A percentile compares a stretch with the other conserved stretches of the same genome.
These are phyloP conservation scores for Prostheceraeus crozeri DNA, from an alignment of 2,888 invertebrate genomes.

Conservation along the genomic window DNA sequence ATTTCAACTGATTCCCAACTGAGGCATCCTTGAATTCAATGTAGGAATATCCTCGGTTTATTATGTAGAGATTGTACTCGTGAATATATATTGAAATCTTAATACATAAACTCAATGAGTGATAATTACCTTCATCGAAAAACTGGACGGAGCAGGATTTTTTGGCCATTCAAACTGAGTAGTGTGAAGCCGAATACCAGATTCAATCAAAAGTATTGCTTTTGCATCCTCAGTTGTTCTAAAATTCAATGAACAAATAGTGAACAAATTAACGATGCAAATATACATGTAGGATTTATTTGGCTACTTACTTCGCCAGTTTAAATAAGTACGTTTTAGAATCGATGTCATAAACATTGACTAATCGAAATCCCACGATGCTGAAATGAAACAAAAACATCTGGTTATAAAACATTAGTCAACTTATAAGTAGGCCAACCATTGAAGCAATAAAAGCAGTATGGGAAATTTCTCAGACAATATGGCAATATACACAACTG, in stretches of 20 bases:
- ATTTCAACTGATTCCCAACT: no score
- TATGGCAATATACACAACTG: no score
- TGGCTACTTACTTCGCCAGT: constrained; percentile 57
- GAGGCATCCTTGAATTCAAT: no score
- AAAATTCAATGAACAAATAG: not conserved
- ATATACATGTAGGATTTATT: not conserved
- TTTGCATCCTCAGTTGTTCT: constrained; percentile 61
- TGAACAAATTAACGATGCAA: not conserved
- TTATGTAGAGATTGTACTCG: no score
- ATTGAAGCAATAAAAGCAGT: no score
- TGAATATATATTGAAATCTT: not conserved
- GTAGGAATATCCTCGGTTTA: no score
- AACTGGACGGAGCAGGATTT: constrained; percentile 84
- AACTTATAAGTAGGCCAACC: no score
- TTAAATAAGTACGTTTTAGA: constrained; percentile 85
- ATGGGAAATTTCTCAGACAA: no score
- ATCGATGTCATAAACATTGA: constrained; percentile 94
- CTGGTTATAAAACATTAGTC: no score
- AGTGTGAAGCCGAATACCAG: constrained; percentile 82
- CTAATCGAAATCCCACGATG: constrained; percentile 79
- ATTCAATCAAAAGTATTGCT: constrained; percentile 78
- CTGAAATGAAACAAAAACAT: constrained; percentile 40
- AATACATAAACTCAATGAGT: not conserved
- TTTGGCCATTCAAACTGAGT: constrained; percentile 98
- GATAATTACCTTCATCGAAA: constrained; percentile 80